Base-by-base conservation (phyloP, 2,113 vertebrate genomes). In the Acrocephalus arundinaceus region DNA sequence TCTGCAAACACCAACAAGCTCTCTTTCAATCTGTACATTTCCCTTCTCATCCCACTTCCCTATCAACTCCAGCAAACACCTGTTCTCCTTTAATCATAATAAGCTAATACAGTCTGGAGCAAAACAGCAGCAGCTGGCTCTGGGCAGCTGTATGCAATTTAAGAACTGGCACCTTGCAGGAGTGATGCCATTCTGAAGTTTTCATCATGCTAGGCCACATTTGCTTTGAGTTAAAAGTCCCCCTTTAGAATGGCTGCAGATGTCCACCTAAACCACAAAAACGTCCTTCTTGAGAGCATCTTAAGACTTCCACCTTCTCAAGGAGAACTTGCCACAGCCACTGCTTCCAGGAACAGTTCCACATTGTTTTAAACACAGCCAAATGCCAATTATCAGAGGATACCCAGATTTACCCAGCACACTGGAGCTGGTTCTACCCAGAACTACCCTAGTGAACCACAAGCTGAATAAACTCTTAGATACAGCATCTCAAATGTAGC, bases 161-260 rank as follows among this genome's bases (percentile, higher is more conserved):
- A 54, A 54, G 13, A 65, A 76, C 0, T 37, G 45, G 27, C 45
- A 59, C 45, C 31, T 89, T 72, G 70, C 31, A 71, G 72, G 55
- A 83, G 28, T 10, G 35, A 48, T 55, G 49, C 13, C 37, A 91
- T 12, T 16, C 46, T 35, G 0, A 70, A 73, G 39, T 48, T 85
- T 59, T 37, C 52, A 65, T 19, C 4, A 0, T 14, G 35, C 23
- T 9, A n/a, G 20, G 10, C 49, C 58, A 72, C 0, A 0, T 68
- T 1, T 33, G 9, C 12, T 62, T 30, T 62, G 22, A 15, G 51
- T 76, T 73, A 79, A 76, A 92, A 78, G 12, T 10, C 1, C 3
- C 21, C 25, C 37, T 87, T 72, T 25, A 85, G 27, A 68, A 87
- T 6, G 7, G 58, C 31, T 18, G 1, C 4, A 79, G 25, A 68